Conservation (phyloP, 1,140 invertebrate species). For the Panagrolaimus sp. region DNA sequence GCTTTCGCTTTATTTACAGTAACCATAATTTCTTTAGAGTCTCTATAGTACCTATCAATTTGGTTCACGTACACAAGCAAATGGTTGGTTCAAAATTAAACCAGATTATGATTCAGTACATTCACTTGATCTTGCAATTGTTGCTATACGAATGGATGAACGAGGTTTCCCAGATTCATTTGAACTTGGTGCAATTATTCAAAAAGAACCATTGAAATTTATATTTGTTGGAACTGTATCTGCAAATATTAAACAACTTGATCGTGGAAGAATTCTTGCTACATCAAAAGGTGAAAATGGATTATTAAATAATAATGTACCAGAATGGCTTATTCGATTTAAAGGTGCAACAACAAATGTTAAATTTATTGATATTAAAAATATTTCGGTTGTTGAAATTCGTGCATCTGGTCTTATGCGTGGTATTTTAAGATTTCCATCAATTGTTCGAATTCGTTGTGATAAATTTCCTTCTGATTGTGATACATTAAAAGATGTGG, state of each 20-base stretch:
- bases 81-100: slow-evolving; percentile 47
- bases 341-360: slow-evolving; percentile 17
- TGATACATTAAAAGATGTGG: slow-evolving; percentile 2
- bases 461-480: slow-evolving; percentile 26
- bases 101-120: slow-evolving; percentile 40
- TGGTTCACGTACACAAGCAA: slow-evolving; percentile 7
- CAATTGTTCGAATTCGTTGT: slow-evolving; percentile 28
- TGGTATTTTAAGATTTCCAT: slow-evolving; percentile 37
- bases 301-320: slow-evolving; percentile 8
- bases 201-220: slow-evolving; percentile 34
- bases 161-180: neutral
- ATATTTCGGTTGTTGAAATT: slow-evolving; percentile 38
- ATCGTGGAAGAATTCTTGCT: slow-evolving; percentile 17
- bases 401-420: slow-evolving; percentile 40
- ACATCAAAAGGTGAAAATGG: slow-evolving; percentile 16
- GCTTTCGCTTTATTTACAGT: too few species aligned
- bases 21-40: too few species aligned
- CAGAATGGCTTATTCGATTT: slow-evolving; percentile 22
- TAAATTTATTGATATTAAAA: slow-evolving; percentile 20
- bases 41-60: neutral
- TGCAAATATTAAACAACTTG: neutral
- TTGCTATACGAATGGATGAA: slow-evolving; percentile 36
- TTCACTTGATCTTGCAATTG: slow-evolving; percentile 38
- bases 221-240: slow-evolving; percentile 26
- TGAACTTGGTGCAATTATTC: neutral